Percentiles rank a stretch among this genome's conserved stretches.
phyloP scores from a whole-genome alignment of 2,888 invertebrate genomes.

The Macrophya annulata region DNA sequence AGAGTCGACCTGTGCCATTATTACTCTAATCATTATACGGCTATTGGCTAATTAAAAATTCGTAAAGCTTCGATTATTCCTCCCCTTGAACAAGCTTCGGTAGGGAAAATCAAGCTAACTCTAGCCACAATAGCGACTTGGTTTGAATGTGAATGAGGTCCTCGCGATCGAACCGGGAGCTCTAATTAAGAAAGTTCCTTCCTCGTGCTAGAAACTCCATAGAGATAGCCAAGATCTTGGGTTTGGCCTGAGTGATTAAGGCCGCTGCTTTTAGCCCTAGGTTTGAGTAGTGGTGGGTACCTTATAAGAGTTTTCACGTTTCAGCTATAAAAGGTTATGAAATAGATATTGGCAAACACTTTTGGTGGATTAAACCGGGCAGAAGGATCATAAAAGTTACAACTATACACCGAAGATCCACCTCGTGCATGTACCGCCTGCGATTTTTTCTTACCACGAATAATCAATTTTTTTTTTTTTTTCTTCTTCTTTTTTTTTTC shows the following conservation, averaged over 20 bases:
- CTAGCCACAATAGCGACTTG: conserved; percentile 66
- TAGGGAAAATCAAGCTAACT: conserved; percentile 51
- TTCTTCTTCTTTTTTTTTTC: neutral
- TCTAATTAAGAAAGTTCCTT: conserved; percentile 74
- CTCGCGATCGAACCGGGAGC: conserved; percentile 68
- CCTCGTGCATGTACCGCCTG: neutral
- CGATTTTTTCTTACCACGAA: neutral
- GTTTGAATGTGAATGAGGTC: conserved; percentile 73
- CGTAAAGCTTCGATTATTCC: conserved; percentile 37
- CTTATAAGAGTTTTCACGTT: conserved; percentile 40
- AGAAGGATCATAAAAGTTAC: conserved; percentile 32
- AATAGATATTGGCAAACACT: conserved; percentile 53
- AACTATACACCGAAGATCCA: neutral
- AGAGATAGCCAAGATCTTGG: conserved; percentile 46
- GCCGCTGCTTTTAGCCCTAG: conserved; percentile 30
- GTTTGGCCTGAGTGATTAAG: conserved; percentile 39
- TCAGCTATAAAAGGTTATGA: conserved; percentile 35
- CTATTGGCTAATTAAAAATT: conserved; percentile 41
- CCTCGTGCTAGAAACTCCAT: conserved; percentile 60
- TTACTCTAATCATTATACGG: conserved; percentile 41
- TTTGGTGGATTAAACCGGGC: conserved; percentile 40
- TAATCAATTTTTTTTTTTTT: neutral
- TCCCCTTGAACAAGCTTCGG: neutral
- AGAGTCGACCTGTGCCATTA: conserved; percentile 11
- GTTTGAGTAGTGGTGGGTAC: neutral